A percentile compares a stretch with the other conserved stretches of the same genome.
Evolutionary conservation across 1,140 invertebrate genomes (phyloP).

Genomic region (Lanistes nyassanus): DNA sequence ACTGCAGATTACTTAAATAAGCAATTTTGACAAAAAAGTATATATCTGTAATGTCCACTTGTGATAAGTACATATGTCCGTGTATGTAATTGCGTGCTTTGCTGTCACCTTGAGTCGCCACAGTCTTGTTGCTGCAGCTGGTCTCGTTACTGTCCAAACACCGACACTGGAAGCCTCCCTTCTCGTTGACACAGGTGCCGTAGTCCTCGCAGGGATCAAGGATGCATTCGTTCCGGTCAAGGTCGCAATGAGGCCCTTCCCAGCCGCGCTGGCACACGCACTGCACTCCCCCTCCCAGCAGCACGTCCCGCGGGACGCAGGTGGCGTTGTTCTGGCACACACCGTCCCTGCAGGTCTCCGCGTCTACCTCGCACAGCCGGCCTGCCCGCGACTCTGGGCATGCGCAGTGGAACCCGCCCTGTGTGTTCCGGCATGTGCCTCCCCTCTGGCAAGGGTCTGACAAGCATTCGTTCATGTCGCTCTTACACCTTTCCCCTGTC

Average conservation of each 20-base stretch:
- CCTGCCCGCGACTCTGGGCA: conserved; percentile 69
- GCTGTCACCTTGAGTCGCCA: not conserved
- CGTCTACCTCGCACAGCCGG: conserved; percentile 39
- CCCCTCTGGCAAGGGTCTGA: conserved; percentile 93
- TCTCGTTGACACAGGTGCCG: conserved; percentile 64
- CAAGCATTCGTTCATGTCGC: conserved; percentile 64
- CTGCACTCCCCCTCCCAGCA: conserved; percentile 72
- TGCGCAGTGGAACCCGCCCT: conserved; percentile 72
- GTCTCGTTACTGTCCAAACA: conserved; percentile 10
- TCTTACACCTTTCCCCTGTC: conserved; percentile 82
- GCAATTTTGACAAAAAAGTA: too few species aligned
- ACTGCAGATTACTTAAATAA: too few species aligned
- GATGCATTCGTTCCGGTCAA: conserved; percentile 65
- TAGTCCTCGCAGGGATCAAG: conserved; percentile 77
- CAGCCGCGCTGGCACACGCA: conserved; percentile 84
- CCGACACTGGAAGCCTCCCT: conserved; percentile 22
- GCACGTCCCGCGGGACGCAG: conserved; percentile 38
- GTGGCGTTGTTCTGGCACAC: conserved; percentile 44
- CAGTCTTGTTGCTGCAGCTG: conserved; percentile 6
- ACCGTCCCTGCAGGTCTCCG: conserved; percentile 40
- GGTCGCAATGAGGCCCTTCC: conserved; percentile 82
- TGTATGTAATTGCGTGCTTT: not conserved
- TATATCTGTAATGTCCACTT: not conserved
- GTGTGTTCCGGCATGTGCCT: conserved; percentile 82
- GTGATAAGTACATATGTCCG: not conserved